Percentiles rank a stretch among this genome's conserved stretches.
These are phyloP conservation scores for Malurus alboscapulatus DNA, from an alignment of 2,113 vertebrate genomes.

Conservation along the genomic window DNA sequence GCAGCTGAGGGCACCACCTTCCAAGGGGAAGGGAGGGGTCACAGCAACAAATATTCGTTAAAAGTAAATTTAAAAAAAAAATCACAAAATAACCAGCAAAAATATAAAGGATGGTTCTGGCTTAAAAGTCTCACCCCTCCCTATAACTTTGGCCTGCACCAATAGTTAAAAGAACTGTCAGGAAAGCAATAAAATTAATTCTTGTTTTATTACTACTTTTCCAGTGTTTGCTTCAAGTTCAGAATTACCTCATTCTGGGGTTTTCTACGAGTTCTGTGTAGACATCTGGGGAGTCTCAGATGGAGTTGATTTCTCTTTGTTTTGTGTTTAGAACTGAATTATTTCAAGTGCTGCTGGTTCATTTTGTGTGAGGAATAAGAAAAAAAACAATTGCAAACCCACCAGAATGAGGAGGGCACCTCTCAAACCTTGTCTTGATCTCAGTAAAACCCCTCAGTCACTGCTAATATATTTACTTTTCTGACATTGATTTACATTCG, in stretches of 20 bases:
- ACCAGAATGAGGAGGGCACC: not conserved
- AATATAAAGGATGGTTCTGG: not conserved
- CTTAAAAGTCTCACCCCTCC: not conserved
- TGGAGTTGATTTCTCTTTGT: not conserved
- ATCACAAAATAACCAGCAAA: not conserved
- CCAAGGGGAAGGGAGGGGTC: not conserved
- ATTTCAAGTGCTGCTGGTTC: not conserved
- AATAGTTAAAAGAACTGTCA: not conserved
- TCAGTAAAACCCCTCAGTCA: slow-evolving; percentile 48
- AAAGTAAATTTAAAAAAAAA: not conserved
- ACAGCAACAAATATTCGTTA: not conserved
- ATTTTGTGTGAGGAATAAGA: slow-evolving; percentile 22
- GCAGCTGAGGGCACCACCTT: not conserved
- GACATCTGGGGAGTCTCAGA: not conserved
- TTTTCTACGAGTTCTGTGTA: not conserved
- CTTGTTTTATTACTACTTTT: not conserved
- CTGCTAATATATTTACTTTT: slow-evolving; percentile 44
- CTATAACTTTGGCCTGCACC: not conserved
- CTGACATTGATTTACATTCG: slow-evolving; percentile 59
- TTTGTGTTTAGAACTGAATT: not conserved
- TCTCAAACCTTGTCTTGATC: slow-evolving; percentile 43
- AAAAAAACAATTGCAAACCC: not conserved
- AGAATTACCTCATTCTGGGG: not conserved
- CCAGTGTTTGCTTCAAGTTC: not conserved
- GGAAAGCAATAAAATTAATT: not conserved